Percentiles rank a stretch among this genome's conserved stretches.
Evolutionary conservation across 2,888 invertebrate genomes (phyloP).

Genomic region (Sinotaia quadrata): DNA sequence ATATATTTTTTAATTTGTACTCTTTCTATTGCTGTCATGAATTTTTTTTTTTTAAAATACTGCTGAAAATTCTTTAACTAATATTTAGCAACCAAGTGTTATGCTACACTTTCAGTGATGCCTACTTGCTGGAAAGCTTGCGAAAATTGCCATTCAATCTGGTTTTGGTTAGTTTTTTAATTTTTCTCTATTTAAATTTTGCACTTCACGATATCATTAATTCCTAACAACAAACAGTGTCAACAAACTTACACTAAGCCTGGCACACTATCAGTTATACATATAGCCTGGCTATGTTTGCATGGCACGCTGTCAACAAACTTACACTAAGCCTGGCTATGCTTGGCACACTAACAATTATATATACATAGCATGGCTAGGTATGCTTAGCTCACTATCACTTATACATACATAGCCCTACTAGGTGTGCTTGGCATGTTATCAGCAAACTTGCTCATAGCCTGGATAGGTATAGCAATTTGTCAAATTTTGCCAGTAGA

Average conservation of each 20-base stretch:
- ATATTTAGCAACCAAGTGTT: not conserved
- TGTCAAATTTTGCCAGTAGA: too few species aligned
- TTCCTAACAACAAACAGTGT: not conserved
- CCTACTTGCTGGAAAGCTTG: constrained; percentile 6
- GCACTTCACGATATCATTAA: not conserved
- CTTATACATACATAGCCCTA: not conserved
- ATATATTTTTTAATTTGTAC: not conserved
- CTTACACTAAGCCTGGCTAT: too few species aligned
- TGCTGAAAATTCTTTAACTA: not conserved
- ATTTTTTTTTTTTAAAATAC: constrained; percentile 11
- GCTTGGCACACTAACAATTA: too few species aligned
- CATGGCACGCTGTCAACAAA: too few species aligned
- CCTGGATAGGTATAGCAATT: too few species aligned
- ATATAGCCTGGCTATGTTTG: too few species aligned
- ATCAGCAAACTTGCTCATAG: not conserved
- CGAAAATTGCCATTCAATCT: not conserved
- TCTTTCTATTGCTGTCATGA: constrained; percentile 26
- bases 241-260: too few species aligned
- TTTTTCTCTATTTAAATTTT: not conserved
- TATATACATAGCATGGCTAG: too few species aligned
- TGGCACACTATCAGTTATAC: too few species aligned
- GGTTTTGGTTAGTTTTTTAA: constrained; percentile 4
- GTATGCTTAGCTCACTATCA: not conserved
- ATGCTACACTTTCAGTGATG: constrained; percentile 9
- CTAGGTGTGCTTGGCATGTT: not conserved